A percentile compares a stretch with the other conserved stretches of the same genome.
Conservation (phyloP, 35 echinoderm and acorn worm species). For the Heliocidaris tuberculata region DNA sequence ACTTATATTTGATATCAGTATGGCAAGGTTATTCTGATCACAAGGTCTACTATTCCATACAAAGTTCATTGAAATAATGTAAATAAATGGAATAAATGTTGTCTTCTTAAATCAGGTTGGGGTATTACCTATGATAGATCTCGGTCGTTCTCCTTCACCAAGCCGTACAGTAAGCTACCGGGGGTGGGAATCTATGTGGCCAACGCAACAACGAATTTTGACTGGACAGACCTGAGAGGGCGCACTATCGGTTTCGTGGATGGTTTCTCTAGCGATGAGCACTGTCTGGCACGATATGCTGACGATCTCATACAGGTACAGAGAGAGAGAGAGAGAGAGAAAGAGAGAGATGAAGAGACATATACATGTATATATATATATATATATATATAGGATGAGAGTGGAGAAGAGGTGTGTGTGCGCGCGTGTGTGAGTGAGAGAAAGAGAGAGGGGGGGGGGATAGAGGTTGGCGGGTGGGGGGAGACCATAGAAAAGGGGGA, state of each 20-base stretch:
- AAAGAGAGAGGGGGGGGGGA: too few species aligned
- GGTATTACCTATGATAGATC: slow-evolving; percentile 15
- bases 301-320: slow-evolving; percentile 31
- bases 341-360: too few species aligned
- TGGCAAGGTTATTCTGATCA: too few species aligned
- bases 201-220: slow-evolving; percentile 32
- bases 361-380: too few species aligned
- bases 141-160: slow-evolving; percentile 25
- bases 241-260: slow-evolving; percentile 3
- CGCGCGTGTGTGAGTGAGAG: too few species aligned
- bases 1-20: too few species aligned
- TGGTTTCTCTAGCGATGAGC: slow-evolving; percentile 30
- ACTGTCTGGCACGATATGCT: slow-evolving; percentile 24
- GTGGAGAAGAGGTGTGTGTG: too few species aligned
- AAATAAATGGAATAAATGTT: not conserved
- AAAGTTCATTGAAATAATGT: too few species aligned
- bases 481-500: too few species aligned
- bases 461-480: too few species aligned
- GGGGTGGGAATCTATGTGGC: slow-evolving; percentile 16
- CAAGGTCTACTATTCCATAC: too few species aligned
- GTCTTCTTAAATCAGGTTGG: not conserved
- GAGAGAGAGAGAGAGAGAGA: not conserved
- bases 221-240: not conserved
- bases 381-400: too few species aligned
- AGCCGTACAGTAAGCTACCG: slow-evolving; percentile 16